Evolutionary conservation across 2,113 vertebrate species (phyloP), one percentile per base, ranked within the genome.

Genomic region (Oxyruncus cristatus): DNA sequence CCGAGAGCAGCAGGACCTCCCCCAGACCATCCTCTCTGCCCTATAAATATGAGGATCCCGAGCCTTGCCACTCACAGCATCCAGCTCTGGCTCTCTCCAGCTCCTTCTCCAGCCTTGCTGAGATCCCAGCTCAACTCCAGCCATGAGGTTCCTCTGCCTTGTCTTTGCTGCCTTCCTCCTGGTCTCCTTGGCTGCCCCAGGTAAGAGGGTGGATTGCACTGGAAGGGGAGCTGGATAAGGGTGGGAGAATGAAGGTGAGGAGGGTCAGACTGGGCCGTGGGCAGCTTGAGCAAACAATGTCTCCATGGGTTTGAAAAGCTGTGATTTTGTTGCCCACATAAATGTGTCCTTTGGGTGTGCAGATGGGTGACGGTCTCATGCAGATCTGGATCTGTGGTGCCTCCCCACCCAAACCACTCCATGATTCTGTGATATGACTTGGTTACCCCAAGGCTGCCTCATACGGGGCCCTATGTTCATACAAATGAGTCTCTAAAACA

Each of bases 61-160:
- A 41, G 53, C 55, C 8, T 9, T 8, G 35, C 23, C 50, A 4
- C 84, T n/a, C 94, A 94, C 91, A 66, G 42, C 21, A 0, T 56
- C 53, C 81, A 19, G 62, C 80, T 55, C 59, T 14, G 12, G 59
- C 32, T 90, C 12, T 39, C 59, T 58, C 42, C 22, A 8, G 23
- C 50, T 80, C 22, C 66, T 24, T 88, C 65, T 80, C 50, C 61
- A 44, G 63, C 84, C 68, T 35, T 7, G 12, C 92, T 28, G 82
- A 86, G 88, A 39, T 15, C 82, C 46, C 37, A 23, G 4, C 39
- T 39, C 61, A 12, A 1, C 75, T 33, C 59, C 88, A 88, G 76
- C 88, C 90, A 97, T 97, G 97, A 96, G 65, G 86, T 44, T 79
- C 90, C 65, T 96, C 61, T 92, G 3, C 93, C 74, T 97, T 2